Evolutionary conservation across 92 coral and sea anemone genomes (phyloP), one percentile per base, ranked within the genome.

Genomic region (Phenganax stokvisi): DNA sequence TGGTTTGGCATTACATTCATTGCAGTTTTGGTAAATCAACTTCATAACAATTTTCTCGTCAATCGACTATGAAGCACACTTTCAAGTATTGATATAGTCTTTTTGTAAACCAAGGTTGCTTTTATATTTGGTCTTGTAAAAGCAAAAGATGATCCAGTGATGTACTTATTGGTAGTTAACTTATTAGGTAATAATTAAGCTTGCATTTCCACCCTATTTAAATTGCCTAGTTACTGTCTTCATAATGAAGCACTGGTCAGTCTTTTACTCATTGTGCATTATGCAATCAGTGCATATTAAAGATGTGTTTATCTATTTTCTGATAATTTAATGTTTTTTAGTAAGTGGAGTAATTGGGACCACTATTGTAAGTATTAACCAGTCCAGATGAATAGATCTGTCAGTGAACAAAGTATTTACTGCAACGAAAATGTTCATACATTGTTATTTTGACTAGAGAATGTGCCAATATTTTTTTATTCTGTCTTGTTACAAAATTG

Each of bases 321-420:
- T 68, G 31, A 30, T 7, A 10, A 51, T 51, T 75, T 30, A 17
- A 27, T 53, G 6, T 13, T 56, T 31, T 82, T 61, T 67, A 86
- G 86, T 83, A 25, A 82, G 86, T 85, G 80, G 86, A 44, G 63
- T 83, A 44, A 75, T 83, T 83, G 86, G 86, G 9, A 80, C 84
- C 59, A 83, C 76, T 47, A 79, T 85, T 56, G 88, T 85, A 47
- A 85, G 88, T 85, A 78, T 37, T 15, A 59, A 59, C 25, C 7
- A 59, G 65, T 17, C 31, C 31, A 17, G 31, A 44, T 65, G 1
- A 17, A 44, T 11, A 65, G 10, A 20, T 20, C 25, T 20, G 25
- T 11, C 31, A 65, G 31, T 44, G 25, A 65, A 17, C 10, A 37
- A 51, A 9, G 56, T 37, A 12, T 72, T 72, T 61, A 15, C 67